These are phyloP conservation scores for Scaptomyza graminum DNA, from an alignment of 1,140 invertebrate species.

Conservation along the genomic window DNA sequence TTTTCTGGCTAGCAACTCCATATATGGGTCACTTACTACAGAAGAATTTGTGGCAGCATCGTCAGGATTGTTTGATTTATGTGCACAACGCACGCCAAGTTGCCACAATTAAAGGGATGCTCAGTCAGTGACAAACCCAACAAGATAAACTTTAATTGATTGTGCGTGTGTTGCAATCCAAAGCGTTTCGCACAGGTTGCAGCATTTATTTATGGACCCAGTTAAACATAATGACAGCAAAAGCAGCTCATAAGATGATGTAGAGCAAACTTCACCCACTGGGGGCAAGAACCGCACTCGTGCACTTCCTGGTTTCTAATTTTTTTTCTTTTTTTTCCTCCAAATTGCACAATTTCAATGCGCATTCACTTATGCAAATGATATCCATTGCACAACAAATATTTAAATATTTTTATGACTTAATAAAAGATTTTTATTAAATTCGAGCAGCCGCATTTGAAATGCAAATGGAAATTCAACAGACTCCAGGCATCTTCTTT, in stretches of 20 bases:
- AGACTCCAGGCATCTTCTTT: slow-evolving; percentile 13
- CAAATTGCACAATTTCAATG: slow-evolving; percentile 77
- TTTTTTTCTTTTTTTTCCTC: not conserved
- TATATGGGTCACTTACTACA: slow-evolving; percentile 32
- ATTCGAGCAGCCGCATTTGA: slow-evolving; percentile 72
- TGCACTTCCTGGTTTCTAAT: slow-evolving; percentile 69
- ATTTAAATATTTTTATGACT: slow-evolving; percentile 82
- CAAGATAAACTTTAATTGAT: slow-evolving; percentile 79
- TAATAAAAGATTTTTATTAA: slow-evolving; percentile 83
- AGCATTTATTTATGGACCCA: slow-evolving; percentile 38
- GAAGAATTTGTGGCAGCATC: slow-evolving; percentile 2
- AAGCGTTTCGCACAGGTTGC: slow-evolving; percentile 15
- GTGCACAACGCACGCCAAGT: slow-evolving; percentile 56
- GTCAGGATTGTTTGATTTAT: slow-evolving; percentile 58
- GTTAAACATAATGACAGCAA: slow-evolving; percentile 18
- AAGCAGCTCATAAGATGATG: slow-evolving; percentile 4
- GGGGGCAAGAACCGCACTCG: slow-evolving; percentile 28
- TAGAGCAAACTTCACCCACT: slow-evolving; percentile 34
- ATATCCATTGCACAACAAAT: slow-evolving; percentile 47
- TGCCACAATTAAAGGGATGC: slow-evolving; percentile 45
- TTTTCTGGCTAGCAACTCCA: slow-evolving; percentile 13
- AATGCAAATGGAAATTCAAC: slow-evolving; percentile 77
- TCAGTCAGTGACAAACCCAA: slow-evolving; percentile 46
- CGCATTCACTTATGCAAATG: slow-evolving; percentile 79
- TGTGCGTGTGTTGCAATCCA: slow-evolving; percentile 46